Evolutionary conservation across 2,888 invertebrate genomes (phyloP).

Genomic region (Protula sp.): DNA sequence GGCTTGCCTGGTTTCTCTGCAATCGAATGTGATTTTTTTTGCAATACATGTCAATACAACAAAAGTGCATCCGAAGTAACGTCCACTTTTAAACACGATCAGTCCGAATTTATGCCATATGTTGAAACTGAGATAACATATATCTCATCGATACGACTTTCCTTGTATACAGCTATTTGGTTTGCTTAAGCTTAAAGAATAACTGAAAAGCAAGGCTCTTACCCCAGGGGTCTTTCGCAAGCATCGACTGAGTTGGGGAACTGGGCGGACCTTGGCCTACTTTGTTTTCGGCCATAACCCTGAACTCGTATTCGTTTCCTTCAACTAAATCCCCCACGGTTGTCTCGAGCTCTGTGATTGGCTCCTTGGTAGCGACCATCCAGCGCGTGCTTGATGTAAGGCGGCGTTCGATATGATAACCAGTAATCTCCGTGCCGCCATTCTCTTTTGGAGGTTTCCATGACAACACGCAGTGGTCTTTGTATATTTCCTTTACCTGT

Average conservation of each 20-base stretch:
- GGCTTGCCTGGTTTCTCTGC: conserved; percentile 55
- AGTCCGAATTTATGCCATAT: not conserved
- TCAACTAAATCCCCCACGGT: conserved; percentile 35
- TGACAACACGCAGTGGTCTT: conserved; percentile 37
- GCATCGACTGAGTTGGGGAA: conserved; percentile 20
- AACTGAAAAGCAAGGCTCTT: too few species aligned
- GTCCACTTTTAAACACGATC: not conserved
- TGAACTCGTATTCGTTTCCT: conserved; percentile 59
- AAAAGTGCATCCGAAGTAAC: not conserved
- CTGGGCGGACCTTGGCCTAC: conserved; percentile 60
- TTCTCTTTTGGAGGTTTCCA: conserved; percentile 59
- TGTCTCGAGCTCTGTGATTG: conserved; percentile 12
- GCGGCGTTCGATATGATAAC: conserved; percentile 73
- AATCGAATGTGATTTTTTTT: not conserved
- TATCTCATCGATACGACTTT: not conserved
- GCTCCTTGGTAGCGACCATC: conserved; percentile 31
- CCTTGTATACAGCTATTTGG: too few species aligned
- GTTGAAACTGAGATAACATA: not conserved
- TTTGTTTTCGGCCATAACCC: conserved; percentile 53
- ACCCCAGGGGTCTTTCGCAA: conserved; percentile 35
- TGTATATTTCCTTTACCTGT: conserved; percentile 40
- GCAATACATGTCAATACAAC: not conserved
- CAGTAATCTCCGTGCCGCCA: conserved; percentile 86
- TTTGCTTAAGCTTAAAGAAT: too few species aligned
- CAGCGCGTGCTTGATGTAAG: conserved; percentile 64